Percentiles rank a stretch among this genome's conserved stretches.
Conservation (phyloP, 2,888 invertebrate species). For the Hypena proboscidalis region DNA sequence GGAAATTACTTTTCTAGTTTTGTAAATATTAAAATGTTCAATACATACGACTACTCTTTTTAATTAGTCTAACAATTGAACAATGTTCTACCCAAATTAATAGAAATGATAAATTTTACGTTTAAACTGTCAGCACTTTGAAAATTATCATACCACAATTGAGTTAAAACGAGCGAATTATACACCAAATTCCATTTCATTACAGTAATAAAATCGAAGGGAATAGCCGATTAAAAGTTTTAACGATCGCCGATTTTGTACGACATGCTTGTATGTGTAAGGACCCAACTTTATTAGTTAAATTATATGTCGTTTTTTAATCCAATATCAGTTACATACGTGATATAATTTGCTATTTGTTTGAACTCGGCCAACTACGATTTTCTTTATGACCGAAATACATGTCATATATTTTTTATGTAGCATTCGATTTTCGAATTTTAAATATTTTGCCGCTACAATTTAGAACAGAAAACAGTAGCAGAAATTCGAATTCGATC, state of each 20-base stretch:
- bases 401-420: too few relatives aligned
- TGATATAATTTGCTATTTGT: not conserved
- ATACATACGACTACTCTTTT: too few relatives aligned
- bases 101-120: not conserved
- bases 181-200: slow-evolving; percentile 15
- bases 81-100: too few relatives aligned
- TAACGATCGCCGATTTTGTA: slow-evolving; percentile 31
- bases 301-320: slow-evolving; percentile 14
- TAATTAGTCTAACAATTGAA: too few relatives aligned
- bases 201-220: slow-evolving; percentile 27
- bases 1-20: too few relatives aligned
- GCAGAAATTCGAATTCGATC: not conserved
- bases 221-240: slow-evolving; percentile 40
- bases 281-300: slow-evolving; percentile 22
- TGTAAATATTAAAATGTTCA: too few relatives aligned
- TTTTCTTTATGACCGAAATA: too few relatives aligned
- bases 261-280: slow-evolving; percentile 21
- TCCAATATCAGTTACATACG: slow-evolving; percentile 3
- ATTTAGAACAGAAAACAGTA: not conserved
- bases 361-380: too few relatives aligned
- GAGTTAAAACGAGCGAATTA: slow-evolving; percentile 13
- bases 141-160: not conserved
- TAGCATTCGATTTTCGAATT: not conserved
- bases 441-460: not conserved
- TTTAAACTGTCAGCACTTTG: not conserved